phyloP scores from a whole-genome alignment of 2,113 vertebrate genomes.

The Malurus elegans region DNA sequence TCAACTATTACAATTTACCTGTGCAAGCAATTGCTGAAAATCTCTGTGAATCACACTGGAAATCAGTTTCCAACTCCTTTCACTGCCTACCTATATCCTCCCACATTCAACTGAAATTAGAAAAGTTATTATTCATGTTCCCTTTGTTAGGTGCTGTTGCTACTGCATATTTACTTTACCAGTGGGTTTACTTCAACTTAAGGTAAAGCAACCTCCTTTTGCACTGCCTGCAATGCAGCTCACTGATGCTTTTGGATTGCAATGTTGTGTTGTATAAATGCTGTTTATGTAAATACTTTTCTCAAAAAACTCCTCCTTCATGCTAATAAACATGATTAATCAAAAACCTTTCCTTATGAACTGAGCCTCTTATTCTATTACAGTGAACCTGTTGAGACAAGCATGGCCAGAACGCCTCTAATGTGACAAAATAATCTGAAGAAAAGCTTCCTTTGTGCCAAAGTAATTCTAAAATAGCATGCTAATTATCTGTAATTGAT shows the following conservation, averaged over 20 bases:
- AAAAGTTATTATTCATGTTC: slow-evolving; percentile 59
- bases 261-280: neutral
- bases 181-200: neutral
- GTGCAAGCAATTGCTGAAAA: slow-evolving; percentile 13
- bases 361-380: neutral
- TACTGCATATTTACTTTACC: slow-evolving; percentile 31
- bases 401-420: neutral
- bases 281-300: slow-evolving; percentile 7
- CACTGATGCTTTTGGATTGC: neutral
- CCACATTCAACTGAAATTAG: slow-evolving; percentile 62
- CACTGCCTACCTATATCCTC: slow-evolving; percentile 61
- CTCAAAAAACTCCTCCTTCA: neutral
- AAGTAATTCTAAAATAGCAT: neutral
- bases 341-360: neutral
- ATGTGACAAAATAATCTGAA: neutral
- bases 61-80: slow-evolving; percentile 22
- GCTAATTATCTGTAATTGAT: neutral
- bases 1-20: slow-evolving; percentile 36
- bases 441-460: neutral
- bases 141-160: slow-evolving; percentile 46
- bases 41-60: slow-evolving; percentile 49
- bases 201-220: neutral
- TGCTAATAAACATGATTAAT: neutral
- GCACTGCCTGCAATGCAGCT: neutral
- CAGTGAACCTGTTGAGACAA: neutral